Base-by-base conservation (phyloP, 2,888 invertebrate species). In the Hirtodrosophila trivittata region DNA sequence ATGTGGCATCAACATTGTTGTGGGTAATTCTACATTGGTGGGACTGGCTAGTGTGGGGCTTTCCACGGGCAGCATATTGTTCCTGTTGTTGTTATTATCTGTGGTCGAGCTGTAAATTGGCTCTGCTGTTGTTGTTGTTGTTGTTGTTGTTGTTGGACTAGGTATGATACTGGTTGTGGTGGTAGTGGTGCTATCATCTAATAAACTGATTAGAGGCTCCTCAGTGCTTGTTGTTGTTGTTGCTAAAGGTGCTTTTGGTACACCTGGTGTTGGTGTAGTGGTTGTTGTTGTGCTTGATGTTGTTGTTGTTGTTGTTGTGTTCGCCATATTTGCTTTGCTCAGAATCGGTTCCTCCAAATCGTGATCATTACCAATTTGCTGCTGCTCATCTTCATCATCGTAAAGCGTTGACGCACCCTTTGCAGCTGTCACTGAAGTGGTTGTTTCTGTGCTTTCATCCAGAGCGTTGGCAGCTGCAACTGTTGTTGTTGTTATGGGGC, bases 161-260 rank as follows among this genome's bases (percentile, higher is more conserved):
- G 38, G 14, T 52, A 46, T n/a, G n/a, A n/a, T 41, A 13, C 30
- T 49, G 28, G 66, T 49, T 12, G 57, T 55, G 3, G 62, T 14
- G 42, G 69, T 66, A 1, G 65, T 80, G 14, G 66, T 81, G 49
- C 49, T 74, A 59, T 87, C 87, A 60, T 86, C 86, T 25, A 87
- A 60, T 30, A 87, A 55, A 75, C 76, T 78, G 54, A 81, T 77
- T 35, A 78, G 46, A 37, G 73, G 77, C 32, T 64, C 66, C 45
- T 85, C 78, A 4, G 74, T 81, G 57, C 78, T 88, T 9, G 71
- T 67, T 46, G 67, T 64, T 49, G 46, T 58, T 42, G 13, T 58
- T 42, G 13, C 3, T 6, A 13, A 9, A 9, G 7, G 1, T 28
- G 8, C n/a, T 12, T 35, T 46, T 35, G 49, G 6, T 7, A 35